Base-by-base conservation (phyloP, 2,888 invertebrate species). In the Fragum fragum region DNA sequence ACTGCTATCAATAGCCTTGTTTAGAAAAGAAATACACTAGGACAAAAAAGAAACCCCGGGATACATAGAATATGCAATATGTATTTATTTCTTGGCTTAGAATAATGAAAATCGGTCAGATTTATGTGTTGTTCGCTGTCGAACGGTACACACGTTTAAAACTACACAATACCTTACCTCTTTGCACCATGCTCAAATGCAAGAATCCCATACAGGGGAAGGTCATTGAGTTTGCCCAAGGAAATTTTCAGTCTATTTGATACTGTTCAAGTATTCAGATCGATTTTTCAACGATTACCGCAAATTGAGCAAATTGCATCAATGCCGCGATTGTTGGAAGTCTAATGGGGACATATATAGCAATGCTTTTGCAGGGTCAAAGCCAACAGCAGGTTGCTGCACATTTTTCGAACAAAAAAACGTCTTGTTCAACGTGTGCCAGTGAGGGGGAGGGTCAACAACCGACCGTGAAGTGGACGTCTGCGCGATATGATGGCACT, bases 201-300 rank as follows among this genome's bases (percentile, higher is more conserved):
- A 57, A 57, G 26, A 57, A 57, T 21, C 26, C 57, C 23, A 23
- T 14, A 7, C 7, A 57, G 26, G 23, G 57, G 26, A 21, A 21
- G 57, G 3, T 21, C 26, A n/a, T n/a, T n/a, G n/a, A n/a, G n/a
- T n/a, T n/a, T n/a, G n/a, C n/a, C n/a, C n/a, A n/a, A n/a, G n/a
- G n/a, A n/a, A n/a, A n/a, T n/a, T n/a, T n/a, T n/a, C 23, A 57
- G 57, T 57, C 57, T 57, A 57, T 57, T 57, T 57, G 57, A 21
- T 57, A 57, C 6, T 57, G 11, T 57, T 57, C 57, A 57, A 57
- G 57, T 57, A 57, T 57, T 57, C 57, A 57, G n/a, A n/a, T n/a
- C n/a, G n/a, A n/a, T n/a, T n/a, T n/a, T n/a, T n/a, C n/a, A n/a
- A n/a, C n/a, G n/a, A n/a, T n/a, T n/a, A n/a, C n/a, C n/a, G n/a